Base-by-base conservation (phyloP, 2,113 vertebrate species). In the Lethenteron camtschaticum region DNA sequence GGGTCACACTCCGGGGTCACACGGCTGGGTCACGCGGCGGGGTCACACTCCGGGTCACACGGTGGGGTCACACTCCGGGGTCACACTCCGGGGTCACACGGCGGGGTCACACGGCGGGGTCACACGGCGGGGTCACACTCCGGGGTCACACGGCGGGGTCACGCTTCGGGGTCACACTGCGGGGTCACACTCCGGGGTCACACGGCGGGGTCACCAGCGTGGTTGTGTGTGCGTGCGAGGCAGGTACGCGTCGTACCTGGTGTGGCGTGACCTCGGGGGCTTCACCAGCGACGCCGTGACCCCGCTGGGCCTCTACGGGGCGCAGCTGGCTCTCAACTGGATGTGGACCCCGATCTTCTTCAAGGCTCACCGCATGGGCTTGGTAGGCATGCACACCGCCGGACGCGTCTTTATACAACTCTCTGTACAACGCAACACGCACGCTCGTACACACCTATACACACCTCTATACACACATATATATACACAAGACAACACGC, bases 241-340 rank as follows among this genome's bases (percentile, higher is more conserved):
- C 78, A 91, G 89, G 16, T 89, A 89, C 2, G 85, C 82, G 58
- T 95, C 90, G 66, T 95, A 91, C 75, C 77, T 91, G 76, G 77
- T 94, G 3, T 95, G 86, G 87, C 88, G 81, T 3, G 85, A 88
- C 70, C 81, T 90, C 24, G 86, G 85, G 1, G 85, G 86, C 77
- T 88, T 86, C 11, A 78, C 75, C 70, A 73, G 81, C 71, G 78
- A 81, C 20, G 82, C 86, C 4, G 2, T 81, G 68, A 70, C 89
- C 68, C 89, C 90, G 1, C 75, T 90, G 2, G 83, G 89, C 60
- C 84, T 95, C 57, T 94, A 88, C 10, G 82, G 83, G 57, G 70
- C 80, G n/a, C 88, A 95, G 77, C 78, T 95, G 13, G 73, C 76
- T 70, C 69, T 95, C 70, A 90, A 87, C 79, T 94, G 87, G 87